Base-by-base conservation (phyloP, 2,797 vertebrate genomes). In the Dendrocincla fuliginosa region DNA sequence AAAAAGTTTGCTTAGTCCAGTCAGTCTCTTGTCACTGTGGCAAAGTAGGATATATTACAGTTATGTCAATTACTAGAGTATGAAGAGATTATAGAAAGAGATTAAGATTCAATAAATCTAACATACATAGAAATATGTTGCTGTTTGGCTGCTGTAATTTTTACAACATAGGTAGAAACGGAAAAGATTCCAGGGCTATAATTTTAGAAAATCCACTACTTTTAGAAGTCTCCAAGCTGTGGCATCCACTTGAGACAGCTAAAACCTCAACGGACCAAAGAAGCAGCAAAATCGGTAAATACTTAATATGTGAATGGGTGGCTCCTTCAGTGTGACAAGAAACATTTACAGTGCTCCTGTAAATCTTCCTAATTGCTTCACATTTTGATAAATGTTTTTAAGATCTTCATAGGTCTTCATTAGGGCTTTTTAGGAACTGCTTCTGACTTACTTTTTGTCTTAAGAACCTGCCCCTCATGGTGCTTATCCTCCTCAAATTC, bases 381-480 rank as follows among this genome's bases (percentile, higher is more conserved):
- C n/a, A 42, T 93, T 86, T 84, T 77, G 16, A 28, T 71, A 75
- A 75, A 92, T 78, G 60, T 90, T 92, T 92, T 55, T 87, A 95
- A 73, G 44, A 65, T 92, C 69, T 95, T 91, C 13, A 13, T 39
- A 49, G 30, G 22, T 53, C 24, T 32, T 57, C n/a, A 17, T 41
- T 5, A 44, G 67, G 49, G 53, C 33, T 87, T 94, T 96, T 95
- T 89, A 95, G 61, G 42, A 96, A 68, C 22, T 24, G 37, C 33
- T 74, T 16, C 44, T 60, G 32, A 60, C 41, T 76, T 81, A 25
- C 6, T 83, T 89, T 75, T 68, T 53, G 11, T 85, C 44, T 60
- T 50, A 71, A 80, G 32, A 83, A 61, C 49, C 25, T 74, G 89
- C 69, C 32, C 28, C 94, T 87, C 39, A 6, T 46, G 50, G 50